A percentile compares a stretch with the other conserved stretches of the same genome.
Evolutionary conservation across 2,888 invertebrate genomes (phyloP).

Genomic region (Brachypalpus laphriformis): DNA sequence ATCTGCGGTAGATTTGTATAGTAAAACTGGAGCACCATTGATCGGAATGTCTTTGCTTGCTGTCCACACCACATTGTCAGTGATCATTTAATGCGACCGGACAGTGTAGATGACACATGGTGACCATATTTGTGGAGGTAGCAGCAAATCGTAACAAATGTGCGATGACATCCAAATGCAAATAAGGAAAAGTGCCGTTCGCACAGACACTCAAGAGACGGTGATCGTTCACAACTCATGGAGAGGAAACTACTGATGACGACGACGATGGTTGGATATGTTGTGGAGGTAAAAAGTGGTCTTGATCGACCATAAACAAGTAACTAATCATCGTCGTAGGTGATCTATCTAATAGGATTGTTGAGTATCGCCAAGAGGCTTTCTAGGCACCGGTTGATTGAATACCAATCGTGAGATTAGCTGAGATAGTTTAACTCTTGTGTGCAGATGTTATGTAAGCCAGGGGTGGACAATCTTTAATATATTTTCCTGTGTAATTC

Average conservation of each 20-base stretch:
- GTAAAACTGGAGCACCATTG: constrained; percentile 31
- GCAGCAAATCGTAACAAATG: constrained; percentile 52
- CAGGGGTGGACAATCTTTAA: neutral
- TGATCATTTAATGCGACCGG: constrained; percentile 12
- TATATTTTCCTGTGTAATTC: neutral
- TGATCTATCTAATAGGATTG: constrained; percentile 56
- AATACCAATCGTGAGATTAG: constrained; percentile 27
- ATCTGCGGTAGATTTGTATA: constrained; percentile 4
- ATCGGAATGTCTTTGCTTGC: neutral
- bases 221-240: constrained; percentile 2
- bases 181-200: constrained; percentile 62
- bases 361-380: constrained; percentile 42
- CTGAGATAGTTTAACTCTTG: neutral
- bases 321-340: constrained; percentile 44
- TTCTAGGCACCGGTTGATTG: constrained; percentile 18
- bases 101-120: constrained; percentile 13
- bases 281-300: constrained; percentile 18
- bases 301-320: constrained; percentile 49
- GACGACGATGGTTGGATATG: neutral
- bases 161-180: constrained; percentile 60
- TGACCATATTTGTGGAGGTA: constrained; percentile 43
- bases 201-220: constrained; percentile 33
- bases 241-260: neutral
- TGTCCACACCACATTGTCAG: constrained; percentile 18
- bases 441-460: constrained; percentile 11